A percentile compares a stretch with the other conserved stretches of the same genome.
Evolutionary conservation across 1,140 invertebrate species (phyloP).

Genomic region (Stegodyphus mimosarum): DNA sequence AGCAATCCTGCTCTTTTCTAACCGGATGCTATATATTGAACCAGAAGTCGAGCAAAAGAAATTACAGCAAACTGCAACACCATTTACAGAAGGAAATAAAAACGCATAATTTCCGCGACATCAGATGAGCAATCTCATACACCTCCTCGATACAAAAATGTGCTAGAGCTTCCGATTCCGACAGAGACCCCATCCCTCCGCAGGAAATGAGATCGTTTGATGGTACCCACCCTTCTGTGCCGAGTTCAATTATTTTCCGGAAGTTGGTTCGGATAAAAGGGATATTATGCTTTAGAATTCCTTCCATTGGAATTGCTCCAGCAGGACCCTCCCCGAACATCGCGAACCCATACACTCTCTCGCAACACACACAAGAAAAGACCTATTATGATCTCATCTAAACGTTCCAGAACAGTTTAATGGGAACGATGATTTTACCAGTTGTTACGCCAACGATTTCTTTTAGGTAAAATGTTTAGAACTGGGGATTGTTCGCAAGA

Average conservation of each 20-base stretch:
- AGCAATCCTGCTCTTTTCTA: too few relatives aligned
- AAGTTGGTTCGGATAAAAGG: conserved; percentile 10
- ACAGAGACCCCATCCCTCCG: not conserved
- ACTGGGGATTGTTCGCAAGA: too few relatives aligned
- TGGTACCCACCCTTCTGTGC: conserved; percentile 8
- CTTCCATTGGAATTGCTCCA: too few relatives aligned
- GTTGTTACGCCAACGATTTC: too few relatives aligned
- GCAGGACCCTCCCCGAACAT: too few relatives aligned
- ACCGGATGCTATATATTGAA: too few relatives aligned
- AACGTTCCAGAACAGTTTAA: conserved; percentile 25
- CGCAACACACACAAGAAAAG: not conserved
- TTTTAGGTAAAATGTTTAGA: too few relatives aligned
- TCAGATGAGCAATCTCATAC: not conserved
- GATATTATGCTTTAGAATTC: conserved; percentile 12
- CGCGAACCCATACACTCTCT: too few relatives aligned
- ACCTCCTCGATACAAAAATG: not conserved
- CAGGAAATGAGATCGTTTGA: conserved; percentile 53
- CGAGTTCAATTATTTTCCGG: conserved; percentile 45
- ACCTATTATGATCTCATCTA: conserved; percentile 30
- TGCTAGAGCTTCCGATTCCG: conserved; percentile 12
- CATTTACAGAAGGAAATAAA: conserved; percentile 9
- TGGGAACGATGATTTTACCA: conserved; percentile 3
- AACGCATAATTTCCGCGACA: not conserved
- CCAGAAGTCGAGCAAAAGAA: too few relatives aligned
- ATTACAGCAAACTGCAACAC: too few relatives aligned